Base-by-base conservation (phyloP, 2,113 vertebrate genomes). In the Barbus barbus region DNA sequence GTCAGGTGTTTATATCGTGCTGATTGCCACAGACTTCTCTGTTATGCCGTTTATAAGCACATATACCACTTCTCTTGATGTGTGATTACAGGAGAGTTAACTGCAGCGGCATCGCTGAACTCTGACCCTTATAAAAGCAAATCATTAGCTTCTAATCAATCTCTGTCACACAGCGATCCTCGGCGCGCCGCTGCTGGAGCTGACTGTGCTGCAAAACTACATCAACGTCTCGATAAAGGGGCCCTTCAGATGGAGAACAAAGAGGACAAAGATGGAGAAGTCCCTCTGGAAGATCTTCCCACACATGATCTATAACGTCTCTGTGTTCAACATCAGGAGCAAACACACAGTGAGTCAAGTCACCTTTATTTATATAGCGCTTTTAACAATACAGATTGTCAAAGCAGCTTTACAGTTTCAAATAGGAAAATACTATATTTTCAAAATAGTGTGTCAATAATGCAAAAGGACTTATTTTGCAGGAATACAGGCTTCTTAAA, bases 191-290 rank as follows among this genome's bases (percentile, higher is more conserved):
- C 22, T 84, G 14, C 78, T 98, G 81, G 89, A 89, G 24, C 60
- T 98, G 77, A 92, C 89, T 31, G 67, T 91, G 53, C 87, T 92
- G 3, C 92, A 92, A 28, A 95, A 90, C 85, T 94, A 89, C 22
- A 92, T 96, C 73, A 88, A 90, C 46, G 83, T 99, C 76, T 28
- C 78, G 82, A 84, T 98, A 51, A 94, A 74, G 9, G 93, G 95
- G 87, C 96, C 97, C 38, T 94, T 95, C 90, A 95, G 94, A 72
- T 95, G 96, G 95, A 95, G 90, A 48, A 90, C 65, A 0, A 78
- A 88, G 9, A 88, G 87, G 46, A 41, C 82, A 2, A 89, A 85
- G 13, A 72, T 85, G 31, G 81, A 16, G 0, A 41, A 88, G 22
- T 92, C 95, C 74, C 93, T 98, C 89, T 86, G 89, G 71, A 86